A percentile compares a stretch with the other conserved stretches of the same genome.
phyloP scores from a whole-genome alignment of 2,113 vertebrate genomes.

The Erythrolamprus reginae region DNA sequence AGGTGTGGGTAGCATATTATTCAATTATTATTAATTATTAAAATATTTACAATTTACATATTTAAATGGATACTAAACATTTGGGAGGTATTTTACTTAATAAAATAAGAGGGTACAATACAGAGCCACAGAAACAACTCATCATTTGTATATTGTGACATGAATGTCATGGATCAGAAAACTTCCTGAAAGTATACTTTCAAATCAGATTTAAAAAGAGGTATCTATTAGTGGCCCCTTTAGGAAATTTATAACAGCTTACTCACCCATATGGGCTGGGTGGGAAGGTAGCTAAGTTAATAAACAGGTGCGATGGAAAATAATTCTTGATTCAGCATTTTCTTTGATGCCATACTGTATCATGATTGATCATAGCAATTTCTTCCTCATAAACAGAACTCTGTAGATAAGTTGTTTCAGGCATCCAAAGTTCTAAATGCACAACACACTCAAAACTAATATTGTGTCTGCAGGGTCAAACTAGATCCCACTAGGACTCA shows the following conservation, averaged over 20 bases:
- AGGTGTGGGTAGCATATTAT: background rate
- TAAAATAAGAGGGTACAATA: slow-evolving; percentile 13
- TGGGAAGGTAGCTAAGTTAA: background rate
- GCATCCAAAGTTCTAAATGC: slow-evolving; percentile 40
- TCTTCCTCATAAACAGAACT: slow-evolving; percentile 52
- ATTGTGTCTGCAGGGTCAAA: slow-evolving; percentile 51
- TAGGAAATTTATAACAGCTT: slow-evolving; percentile 34
- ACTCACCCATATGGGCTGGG: background rate
- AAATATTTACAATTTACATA: background rate
- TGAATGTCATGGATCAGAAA: slow-evolving; percentile 3
- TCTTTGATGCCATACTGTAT: slow-evolving; percentile 31
- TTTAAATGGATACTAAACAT: background rate
- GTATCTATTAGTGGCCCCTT: slow-evolving; percentile 8
- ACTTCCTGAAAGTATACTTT: slow-evolving; percentile 5
- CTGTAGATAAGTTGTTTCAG: slow-evolving; percentile 53
- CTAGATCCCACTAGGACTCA: slow-evolving; percentile 28
- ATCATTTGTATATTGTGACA: background rate
- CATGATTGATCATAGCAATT: slow-evolving; percentile 64
- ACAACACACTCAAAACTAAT: slow-evolving; percentile 36
- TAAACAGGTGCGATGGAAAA: slow-evolving; percentile 33
- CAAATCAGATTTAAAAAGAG: background rate
- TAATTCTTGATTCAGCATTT: slow-evolving; percentile 49
- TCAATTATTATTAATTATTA: background rate
- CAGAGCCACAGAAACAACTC: background rate
- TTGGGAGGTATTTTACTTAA: slow-evolving; percentile 4